Conservation (phyloP, 2,113 vertebrate species). For the Alexandromys fortis region DNA sequence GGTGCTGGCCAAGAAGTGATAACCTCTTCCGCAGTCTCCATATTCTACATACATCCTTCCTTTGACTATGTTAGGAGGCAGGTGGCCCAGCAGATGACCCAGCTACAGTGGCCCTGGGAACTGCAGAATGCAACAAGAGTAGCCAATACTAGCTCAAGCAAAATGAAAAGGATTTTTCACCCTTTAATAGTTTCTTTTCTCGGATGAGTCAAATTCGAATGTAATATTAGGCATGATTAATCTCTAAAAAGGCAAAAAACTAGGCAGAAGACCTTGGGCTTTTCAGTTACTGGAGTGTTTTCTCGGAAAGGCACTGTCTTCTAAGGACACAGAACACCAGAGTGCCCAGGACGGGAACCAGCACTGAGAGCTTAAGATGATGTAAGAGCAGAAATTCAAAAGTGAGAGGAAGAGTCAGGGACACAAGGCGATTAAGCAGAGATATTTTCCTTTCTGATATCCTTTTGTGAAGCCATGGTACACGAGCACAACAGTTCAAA, state of each 20-base stretch:
- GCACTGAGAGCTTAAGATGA: background rate
- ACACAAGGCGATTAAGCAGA: background rate
- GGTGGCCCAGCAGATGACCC: background rate
- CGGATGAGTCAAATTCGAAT: conserved; percentile 9
- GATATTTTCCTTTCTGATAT: background rate
- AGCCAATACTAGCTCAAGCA: background rate
- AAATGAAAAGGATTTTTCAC: conserved; percentile 22
- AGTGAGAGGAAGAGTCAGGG: background rate
- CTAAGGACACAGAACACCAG: background rate
- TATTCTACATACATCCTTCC: background rate
- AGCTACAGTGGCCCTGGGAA: background rate
- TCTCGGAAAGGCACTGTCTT: background rate
- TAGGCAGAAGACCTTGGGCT: background rate
- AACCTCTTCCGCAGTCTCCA: background rate
- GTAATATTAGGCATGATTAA: background rate
- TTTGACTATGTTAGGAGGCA: background rate
- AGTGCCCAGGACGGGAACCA: background rate
- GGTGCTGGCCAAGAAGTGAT: background rate
- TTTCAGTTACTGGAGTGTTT: background rate
- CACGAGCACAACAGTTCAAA: background rate
- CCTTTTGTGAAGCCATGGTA: background rate
- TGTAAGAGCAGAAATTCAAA: background rate
- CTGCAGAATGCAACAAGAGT: background rate
- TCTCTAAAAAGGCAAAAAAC: background rate
- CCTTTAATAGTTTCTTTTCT: background rate